A percentile compares a stretch with the other conserved stretches of the same genome.
These are phyloP conservation scores for Allobates femoralis DNA, from an alignment of 2,797 vertebrate species.

Conservation along the genomic window DNA sequence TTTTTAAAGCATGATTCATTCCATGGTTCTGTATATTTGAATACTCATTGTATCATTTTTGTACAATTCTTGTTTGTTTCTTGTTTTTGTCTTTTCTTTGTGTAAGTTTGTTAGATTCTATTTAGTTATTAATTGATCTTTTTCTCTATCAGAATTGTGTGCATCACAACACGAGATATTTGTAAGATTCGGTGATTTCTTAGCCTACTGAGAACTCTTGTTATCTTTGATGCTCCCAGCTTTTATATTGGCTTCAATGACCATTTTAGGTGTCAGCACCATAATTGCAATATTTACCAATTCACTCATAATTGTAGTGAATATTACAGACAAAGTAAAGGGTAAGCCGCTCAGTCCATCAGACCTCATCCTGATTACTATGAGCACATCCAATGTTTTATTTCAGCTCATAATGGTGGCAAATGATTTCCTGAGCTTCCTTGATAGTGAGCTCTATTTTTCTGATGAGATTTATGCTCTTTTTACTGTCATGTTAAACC, in stretches of 20 bases:
- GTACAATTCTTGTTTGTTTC: not conserved
- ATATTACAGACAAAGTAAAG: not conserved
- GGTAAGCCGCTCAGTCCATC: not conserved
- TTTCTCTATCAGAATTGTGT: not conserved
- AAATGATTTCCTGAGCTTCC: not conserved
- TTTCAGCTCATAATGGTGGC: not conserved
- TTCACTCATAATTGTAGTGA: not conserved
- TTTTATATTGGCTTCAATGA: not conserved
- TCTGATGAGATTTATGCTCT: not conserved
- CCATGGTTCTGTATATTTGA: too few relatives aligned
- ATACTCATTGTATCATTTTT: too few relatives aligned
- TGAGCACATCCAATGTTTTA: not conserved
- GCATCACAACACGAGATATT: not conserved
- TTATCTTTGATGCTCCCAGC: not conserved
- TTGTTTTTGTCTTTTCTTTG: too few relatives aligned
- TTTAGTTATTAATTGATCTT: not conserved
- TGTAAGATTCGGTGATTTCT: not conserved
- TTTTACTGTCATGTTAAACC: not conserved
- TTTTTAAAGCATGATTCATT: too few relatives aligned
- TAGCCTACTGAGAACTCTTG: not conserved
- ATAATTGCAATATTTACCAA: not conserved
- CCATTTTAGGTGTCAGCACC: not conserved
- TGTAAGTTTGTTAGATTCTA: too few relatives aligned
- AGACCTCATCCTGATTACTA: not conserved
- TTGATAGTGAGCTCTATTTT: not conserved